phyloP scores from a whole-genome alignment of 2,113 vertebrate genomes.

The Lathamus discolor region DNA sequence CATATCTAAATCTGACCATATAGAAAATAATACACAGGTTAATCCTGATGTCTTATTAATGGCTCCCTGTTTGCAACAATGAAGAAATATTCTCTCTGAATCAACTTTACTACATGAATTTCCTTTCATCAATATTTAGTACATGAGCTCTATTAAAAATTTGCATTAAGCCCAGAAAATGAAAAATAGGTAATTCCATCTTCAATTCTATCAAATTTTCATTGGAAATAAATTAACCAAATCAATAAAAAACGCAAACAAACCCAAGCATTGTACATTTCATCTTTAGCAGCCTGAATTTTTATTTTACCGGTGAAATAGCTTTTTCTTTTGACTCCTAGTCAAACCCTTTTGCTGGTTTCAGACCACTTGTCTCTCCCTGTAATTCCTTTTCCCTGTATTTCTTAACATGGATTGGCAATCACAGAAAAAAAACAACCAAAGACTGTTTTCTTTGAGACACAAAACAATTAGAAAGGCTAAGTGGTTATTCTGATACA shows the following conservation, averaged over 20 bases:
- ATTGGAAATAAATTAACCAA: neutral
- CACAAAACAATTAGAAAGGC: neutral
- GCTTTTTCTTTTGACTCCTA: neutral
- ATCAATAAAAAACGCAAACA: slow-evolving; percentile 14
- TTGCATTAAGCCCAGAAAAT: neutral
- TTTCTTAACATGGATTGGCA: neutral
- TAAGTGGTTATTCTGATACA: neutral
- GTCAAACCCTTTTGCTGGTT: neutral
- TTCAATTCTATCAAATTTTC: slow-evolving; percentile 10
- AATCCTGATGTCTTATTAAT: slow-evolving; percentile 40
- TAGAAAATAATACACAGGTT: slow-evolving; percentile 26
- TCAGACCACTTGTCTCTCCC: neutral
- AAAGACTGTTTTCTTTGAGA: neutral
- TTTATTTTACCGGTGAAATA: neutral
- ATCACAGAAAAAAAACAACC: fast-evolving
- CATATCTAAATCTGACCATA: slow-evolving; percentile 1
- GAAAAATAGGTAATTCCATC: slow-evolving; percentile 13
- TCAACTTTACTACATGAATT: slow-evolving; percentile 20
- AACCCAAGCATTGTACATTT: neutral
- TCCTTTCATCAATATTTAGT: slow-evolving; percentile 53
- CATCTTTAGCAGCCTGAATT: neutral
- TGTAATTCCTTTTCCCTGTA: neutral
- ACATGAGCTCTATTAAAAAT: slow-evolving; percentile 3
- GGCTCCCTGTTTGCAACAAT: neutral
- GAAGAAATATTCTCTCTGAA: slow-evolving; percentile 17